Percentiles rank a stretch among this genome's conserved stretches.
Conservation (phyloP, 92 coral and sea anemone species). For the Porites evermanni region DNA sequence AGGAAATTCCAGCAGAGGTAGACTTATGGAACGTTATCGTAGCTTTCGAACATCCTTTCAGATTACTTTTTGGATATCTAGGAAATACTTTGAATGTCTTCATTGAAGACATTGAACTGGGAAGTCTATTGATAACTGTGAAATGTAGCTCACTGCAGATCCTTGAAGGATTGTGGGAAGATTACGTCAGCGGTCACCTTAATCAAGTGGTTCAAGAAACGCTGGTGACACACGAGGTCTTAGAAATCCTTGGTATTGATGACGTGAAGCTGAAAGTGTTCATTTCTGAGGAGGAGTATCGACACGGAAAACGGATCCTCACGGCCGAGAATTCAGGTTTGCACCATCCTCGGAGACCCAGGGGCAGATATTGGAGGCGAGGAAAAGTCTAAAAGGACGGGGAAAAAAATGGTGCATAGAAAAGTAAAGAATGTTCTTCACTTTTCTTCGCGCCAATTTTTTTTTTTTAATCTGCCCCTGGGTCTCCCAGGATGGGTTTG, state of each 20-base stretch:
- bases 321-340: neutral
- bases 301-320: neutral
- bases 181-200: constrained; percentile 11
- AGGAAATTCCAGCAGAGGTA: neutral
- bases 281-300: constrained; percentile 16
- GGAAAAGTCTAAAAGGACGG: no score
- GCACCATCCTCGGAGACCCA: no score
- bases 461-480: no score
- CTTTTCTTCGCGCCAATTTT: no score
- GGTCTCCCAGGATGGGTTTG: no score
- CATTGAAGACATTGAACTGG: neutral
- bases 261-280: neutral
- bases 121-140: constrained; percentile 6
- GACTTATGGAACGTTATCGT: neutral
- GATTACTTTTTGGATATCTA: neutral
- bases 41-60: neutral
- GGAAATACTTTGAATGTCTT: neutral
- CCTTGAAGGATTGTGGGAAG: neutral
- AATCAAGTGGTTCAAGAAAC: constrained; percentile 1
- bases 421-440: no score
- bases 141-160: constrained; percentile 7
- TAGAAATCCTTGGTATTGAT: neutral
- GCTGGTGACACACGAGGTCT: constrained; percentile 6
- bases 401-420: no score
- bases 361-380: no score